Percentiles rank a stretch among this genome's conserved stretches.
Evolutionary conservation across 2,113 vertebrate species (phyloP).

Genomic region (Bubo blakistoni): DNA sequence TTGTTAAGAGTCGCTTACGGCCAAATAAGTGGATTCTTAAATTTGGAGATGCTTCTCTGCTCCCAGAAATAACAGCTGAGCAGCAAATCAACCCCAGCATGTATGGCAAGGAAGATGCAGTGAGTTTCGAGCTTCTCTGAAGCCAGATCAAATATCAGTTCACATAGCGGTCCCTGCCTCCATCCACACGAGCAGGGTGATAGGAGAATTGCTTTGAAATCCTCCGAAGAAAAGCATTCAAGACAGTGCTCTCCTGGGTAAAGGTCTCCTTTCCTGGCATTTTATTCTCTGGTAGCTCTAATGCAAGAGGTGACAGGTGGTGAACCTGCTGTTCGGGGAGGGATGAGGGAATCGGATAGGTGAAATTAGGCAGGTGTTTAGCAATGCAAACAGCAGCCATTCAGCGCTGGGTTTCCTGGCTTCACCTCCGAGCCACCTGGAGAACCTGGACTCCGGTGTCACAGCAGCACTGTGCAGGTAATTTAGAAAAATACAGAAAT

Average conservation of each 20-base stretch:
- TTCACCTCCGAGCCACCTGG: neutral
- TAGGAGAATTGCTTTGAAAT: constrained; percentile 18
- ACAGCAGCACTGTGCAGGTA: rapidly evolving
- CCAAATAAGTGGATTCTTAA: neutral
- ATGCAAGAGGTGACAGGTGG: constrained; percentile 17
- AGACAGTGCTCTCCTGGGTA: neutral
- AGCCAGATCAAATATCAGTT: constrained; percentile 46
- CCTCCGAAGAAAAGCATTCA: neutral
- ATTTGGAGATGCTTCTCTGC: neutral
- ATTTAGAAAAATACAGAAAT: neutral
- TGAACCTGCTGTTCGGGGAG: neutral
- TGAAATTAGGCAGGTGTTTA: constrained; percentile 39
- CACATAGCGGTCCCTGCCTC: neutral
- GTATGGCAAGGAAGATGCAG: neutral
- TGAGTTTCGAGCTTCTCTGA: constrained; percentile 3
- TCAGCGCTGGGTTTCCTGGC: neutral
- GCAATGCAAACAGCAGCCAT: neutral
- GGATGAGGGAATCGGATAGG: neutral
- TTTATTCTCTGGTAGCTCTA: neutral
- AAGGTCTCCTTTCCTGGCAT: neutral
- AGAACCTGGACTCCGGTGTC: neutral
- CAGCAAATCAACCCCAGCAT: neutral
- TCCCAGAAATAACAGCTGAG: neutral
- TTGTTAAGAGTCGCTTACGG: neutral
- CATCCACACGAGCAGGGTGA: neutral